Evolutionary conservation across 2,113 vertebrate species (phyloP).

Genomic region (Cyphomyrus discorhynchus): DNA sequence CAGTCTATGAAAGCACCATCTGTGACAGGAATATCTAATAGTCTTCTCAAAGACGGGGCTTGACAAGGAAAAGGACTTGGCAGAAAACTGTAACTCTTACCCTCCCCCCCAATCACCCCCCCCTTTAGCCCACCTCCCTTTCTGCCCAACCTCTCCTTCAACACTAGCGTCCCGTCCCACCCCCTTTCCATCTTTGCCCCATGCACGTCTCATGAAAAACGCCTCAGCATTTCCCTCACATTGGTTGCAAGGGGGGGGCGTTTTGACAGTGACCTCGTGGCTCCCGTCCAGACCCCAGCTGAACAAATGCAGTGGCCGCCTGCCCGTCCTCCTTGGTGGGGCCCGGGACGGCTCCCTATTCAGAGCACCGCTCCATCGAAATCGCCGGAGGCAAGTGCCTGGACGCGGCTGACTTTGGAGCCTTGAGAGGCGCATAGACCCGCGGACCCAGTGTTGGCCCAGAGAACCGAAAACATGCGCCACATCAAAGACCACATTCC

Average conservation of each 20-base stretch:
- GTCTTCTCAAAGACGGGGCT: constrained; percentile 64
- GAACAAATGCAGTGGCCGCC: constrained; percentile 58
- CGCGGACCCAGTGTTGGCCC: constrained; percentile 2
- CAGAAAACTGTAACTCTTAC: constrained; percentile 47
- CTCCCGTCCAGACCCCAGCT: constrained; percentile 62
- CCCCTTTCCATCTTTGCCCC: background rate
- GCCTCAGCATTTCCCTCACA: constrained; percentile 51
- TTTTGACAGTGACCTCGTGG: constrained; percentile 60
- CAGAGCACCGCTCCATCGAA: constrained; percentile 12
- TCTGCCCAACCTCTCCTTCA: constrained; percentile 51
- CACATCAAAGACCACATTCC: constrained; percentile 21
- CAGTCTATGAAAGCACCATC: constrained; percentile 78
- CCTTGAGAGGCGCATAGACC: constrained; percentile 7
- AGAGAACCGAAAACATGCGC: background rate
- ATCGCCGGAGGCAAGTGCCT: constrained; percentile 22
- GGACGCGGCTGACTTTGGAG: constrained; percentile 11
- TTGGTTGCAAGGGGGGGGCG: constrained; percentile 21
- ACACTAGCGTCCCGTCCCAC: constrained; percentile 36
- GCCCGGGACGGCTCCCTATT: constrained; percentile 17
- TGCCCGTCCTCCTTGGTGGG: constrained; percentile 50
- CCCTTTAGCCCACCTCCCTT: constrained; percentile 36
- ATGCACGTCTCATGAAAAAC: constrained; percentile 51
- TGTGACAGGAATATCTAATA: constrained; percentile 76
- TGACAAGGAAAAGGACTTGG: constrained; percentile 62
- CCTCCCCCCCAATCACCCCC: constrained; percentile 23